Evolutionary conservation across 2,888 invertebrate species (phyloP), one percentile per base, ranked within the genome.

Genomic region (Aphidius colemani): DNA sequence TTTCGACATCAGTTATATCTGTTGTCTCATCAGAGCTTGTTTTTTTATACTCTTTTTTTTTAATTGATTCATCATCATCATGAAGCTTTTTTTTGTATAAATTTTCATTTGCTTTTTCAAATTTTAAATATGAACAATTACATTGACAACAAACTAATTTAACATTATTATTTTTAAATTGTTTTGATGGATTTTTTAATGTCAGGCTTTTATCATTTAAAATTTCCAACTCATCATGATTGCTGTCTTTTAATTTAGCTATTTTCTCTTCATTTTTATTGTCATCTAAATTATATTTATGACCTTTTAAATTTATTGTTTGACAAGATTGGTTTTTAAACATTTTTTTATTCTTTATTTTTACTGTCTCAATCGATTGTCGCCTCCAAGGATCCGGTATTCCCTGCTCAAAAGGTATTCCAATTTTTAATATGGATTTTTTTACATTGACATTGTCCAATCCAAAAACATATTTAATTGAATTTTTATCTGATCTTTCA

Each of bases 381-480:
- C 48, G 10, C 59, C 64, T 74, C 74, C 74, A 74, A 48, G 74
- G 74, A 66, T 75, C 72, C 2, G 75, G 75, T 53, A 75, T 75
- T n/a, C 75, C 75, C 58, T 75, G 75, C 2, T 68, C 63, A 13
- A 73, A 45, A 0, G 71, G 50, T 3, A 75, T 50, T 10, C 72
- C 70, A 63, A 6, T 67, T 46, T 9, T 63, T 71, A 71, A 71
- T 71, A 6, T 72, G 66, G 2, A 62, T 66, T 71, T 66, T 7
- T 72, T 74, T 7, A 71, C 40, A 48, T 66, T 55, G 8, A 64
- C 51, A 44, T 67, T 66, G n/a, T 68, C 63, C 41, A 63, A 64
- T 30, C 64, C 65, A 7, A 70, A 45, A 40, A 69, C 66, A 1
- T 53, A 64, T n/a, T 45, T 39, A 0, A 50, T 58, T 7, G 6